Base-by-base conservation (phyloP, 2,888 invertebrate genomes). In the Leucoma salicis region DNA sequence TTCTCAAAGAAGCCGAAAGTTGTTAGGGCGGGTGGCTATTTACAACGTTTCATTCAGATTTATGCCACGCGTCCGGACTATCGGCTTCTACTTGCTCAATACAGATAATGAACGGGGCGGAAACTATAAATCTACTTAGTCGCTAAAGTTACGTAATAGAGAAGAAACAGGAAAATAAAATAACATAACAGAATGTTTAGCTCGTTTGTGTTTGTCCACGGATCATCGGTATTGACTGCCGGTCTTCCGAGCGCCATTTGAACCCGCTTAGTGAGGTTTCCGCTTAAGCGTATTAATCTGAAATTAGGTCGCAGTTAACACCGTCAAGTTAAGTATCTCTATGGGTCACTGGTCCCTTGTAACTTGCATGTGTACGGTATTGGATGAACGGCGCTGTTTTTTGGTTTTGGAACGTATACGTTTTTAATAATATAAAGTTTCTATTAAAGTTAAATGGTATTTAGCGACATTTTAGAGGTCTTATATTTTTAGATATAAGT, bases 191-290 rank as follows among this genome's bases (percentile, higher is more conserved):
- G 58, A 68, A 64, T 66, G 71, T 72, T 79, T 78, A 74, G 74
- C 60, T 68, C 67, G 68, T 75, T 76, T 73, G 70, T 73, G 59
- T 65, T 53, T 57, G 57, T 49, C 59, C 46, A 45, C 44, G 52
- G 60, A 59, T 49, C 50, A 47, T 47, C 60, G 46, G 70, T 68
- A 65, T 63, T 66, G 63, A 63, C 63, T 61, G 69, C 49, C 71
- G 74, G 70, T 69, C 70, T 76, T 76, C 75, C 77, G 71, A 58
- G 73, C 74, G 83, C 82, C 75, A 79, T 85, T 83, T 76, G 81
- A 84, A 83, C 85, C 81, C 70, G 80, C 82, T 84, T 87, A 81
- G 87, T 87, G 85, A 86, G 89, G 89, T 88, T 89, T 89, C 89
- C 82, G 79, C 78, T 79, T 88, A 89, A 86, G 81, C 82, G 87